Conservation (phyloP, 2,797 vertebrate species). For the Percopsis omiscomaycus region DNA sequence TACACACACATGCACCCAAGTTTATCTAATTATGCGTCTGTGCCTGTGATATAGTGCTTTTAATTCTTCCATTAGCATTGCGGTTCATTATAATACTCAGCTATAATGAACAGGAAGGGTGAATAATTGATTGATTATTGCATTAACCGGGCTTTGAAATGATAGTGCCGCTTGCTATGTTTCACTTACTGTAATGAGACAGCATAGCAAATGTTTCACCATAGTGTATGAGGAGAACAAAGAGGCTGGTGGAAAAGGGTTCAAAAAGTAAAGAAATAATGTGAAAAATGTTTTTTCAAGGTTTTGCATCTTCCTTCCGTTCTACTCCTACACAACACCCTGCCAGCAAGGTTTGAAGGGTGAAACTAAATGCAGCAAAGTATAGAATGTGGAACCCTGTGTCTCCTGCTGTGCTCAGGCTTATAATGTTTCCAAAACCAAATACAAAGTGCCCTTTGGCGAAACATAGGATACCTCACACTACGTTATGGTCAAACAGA, state of each 20-base stretch:
- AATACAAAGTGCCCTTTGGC: too few species aligned
- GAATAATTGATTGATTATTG: conserved; percentile 69
- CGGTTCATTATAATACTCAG: conserved; percentile 29
- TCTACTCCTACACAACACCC: not conserved
- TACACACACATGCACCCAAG: not conserved
- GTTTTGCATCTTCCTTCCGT: conserved; percentile 55
- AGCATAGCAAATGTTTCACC: conserved; percentile 52
- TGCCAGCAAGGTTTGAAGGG: too few species aligned
- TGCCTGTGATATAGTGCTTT: conserved; percentile 3
- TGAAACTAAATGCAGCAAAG: too few species aligned
- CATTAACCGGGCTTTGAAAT: conserved; percentile 63
- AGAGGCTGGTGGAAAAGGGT: conserved; percentile 41
- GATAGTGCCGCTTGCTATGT: conserved; percentile 49
- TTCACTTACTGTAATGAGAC: conserved; percentile 53
- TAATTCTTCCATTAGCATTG: conserved; percentile 37
- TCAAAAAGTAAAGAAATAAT: conserved; percentile 60
- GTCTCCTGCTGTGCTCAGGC: too few species aligned
- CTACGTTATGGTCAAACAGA: too few species aligned
- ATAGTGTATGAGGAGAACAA: conserved; percentile 46
- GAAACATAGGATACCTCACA: too few species aligned
- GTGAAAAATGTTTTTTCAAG: conserved; percentile 51
- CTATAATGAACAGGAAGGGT: conserved; percentile 53
- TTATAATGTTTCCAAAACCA: too few species aligned
- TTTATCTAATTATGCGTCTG: not conserved
- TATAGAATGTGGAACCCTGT: too few species aligned